These are phyloP conservation scores for Triplophysa bombifrons DNA, from an alignment of 2,797 vertebrate species.

Conservation along the genomic window DNA sequence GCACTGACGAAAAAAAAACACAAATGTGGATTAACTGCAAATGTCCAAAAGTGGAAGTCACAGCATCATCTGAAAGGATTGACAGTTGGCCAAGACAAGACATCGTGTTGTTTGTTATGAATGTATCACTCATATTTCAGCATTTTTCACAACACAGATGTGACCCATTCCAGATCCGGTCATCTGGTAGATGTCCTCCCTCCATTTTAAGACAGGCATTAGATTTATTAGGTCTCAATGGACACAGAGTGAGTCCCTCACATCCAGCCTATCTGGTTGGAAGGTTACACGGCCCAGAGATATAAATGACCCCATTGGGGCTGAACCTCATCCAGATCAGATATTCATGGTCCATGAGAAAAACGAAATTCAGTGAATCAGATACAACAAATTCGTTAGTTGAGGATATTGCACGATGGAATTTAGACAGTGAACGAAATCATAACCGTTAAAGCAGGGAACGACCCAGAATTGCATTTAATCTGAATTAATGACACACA, in stretches of 20 bases:
- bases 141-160: slow-evolving; percentile 32
- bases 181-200: slow-evolving; percentile 40
- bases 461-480: neutral
- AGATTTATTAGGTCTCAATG: slow-evolving; percentile 4
- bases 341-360: slow-evolving; percentile 6
- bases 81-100: neutral
- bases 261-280: slow-evolving; percentile 31
- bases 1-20: too few relatives aligned
- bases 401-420: too few relatives aligned
- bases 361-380: neutral
- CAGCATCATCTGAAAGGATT: neutral
- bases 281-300: slow-evolving; percentile 1
- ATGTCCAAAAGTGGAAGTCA: too few relatives aligned
- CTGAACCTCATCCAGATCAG: slow-evolving; percentile 13
- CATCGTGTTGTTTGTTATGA: neutral
- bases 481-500: neutral
- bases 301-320: neutral
- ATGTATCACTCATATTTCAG: neutral
- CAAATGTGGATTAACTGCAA: too few relatives aligned
- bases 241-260: slow-evolving; percentile 19
- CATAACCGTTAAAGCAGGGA: too few relatives aligned
- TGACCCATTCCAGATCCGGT: slow-evolving; percentile 29
- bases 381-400: neutral
- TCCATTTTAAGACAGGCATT: slow-evolving; percentile 20
- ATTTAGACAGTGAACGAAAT: too few relatives aligned